A percentile compares a stretch with the other conserved stretches of the same genome.
Evolutionary conservation across 2,113 vertebrate genomes (phyloP).

Genomic region (Sander lucioperca): DNA sequence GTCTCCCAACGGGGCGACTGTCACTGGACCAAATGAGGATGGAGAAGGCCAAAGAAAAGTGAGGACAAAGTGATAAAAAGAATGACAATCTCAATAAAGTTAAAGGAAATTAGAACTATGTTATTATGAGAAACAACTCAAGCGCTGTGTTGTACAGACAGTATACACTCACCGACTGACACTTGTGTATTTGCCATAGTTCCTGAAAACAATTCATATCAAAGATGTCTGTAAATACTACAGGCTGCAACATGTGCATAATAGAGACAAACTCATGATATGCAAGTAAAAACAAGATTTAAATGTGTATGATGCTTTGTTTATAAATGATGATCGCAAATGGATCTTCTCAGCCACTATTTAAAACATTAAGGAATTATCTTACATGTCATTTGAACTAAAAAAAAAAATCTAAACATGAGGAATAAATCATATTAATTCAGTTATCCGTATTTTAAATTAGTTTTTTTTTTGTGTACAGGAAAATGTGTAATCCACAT

Average conservation of each 20-base stretch:
- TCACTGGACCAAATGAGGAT: conserved; percentile 54
- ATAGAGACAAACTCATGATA: neutral
- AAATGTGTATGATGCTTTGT: neutral
- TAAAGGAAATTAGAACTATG: neutral
- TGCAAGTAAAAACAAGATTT: neutral
- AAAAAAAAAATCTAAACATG: neutral
- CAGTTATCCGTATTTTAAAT: neutral
- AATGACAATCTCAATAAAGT: neutral
- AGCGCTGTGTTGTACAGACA: neutral
- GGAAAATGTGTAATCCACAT: neutral
- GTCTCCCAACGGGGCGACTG: conserved; percentile 78
- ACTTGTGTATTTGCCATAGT: conserved; percentile 56
- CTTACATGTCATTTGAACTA: neutral
- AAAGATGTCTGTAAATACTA: neutral
- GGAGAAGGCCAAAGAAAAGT: neutral
- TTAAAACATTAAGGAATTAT: neutral
- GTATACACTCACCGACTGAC: conserved; percentile 62
- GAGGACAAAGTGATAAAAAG: neutral
- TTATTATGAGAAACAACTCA: neutral
- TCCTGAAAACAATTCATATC: conserved; percentile 24
- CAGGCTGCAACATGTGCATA: neutral
- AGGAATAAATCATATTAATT: too few species aligned
- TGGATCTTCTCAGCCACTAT: neutral
- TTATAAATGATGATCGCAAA: neutral
- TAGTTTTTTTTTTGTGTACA: neutral